These are phyloP conservation scores for Hapalemur alaotrensis DNA, from an alignment of 2,797 vertebrate species.

Conservation along the genomic window DNA sequence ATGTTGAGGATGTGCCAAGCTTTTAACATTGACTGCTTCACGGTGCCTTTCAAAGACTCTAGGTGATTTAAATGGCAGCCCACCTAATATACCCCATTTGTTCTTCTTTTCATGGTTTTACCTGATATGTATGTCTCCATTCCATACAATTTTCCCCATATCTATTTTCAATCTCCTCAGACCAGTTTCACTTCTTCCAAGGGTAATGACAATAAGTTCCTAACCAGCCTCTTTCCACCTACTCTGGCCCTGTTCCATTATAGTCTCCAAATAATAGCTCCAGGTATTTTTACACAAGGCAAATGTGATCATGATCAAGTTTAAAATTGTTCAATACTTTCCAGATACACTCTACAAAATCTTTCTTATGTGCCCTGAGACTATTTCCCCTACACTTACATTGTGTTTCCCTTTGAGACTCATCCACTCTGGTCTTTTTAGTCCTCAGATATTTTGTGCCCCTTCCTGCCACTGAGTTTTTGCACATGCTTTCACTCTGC, in stretches of 20 bases:
- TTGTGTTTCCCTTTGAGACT: background rate
- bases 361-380: background rate
- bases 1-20: background rate
- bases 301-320: background rate
- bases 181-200: background rate
- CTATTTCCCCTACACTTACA: background rate
- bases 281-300: background rate
- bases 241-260: background rate
- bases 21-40: background rate
- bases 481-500: rapidly evolving
- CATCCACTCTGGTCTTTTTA: background rate
- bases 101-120: background rate
- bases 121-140: background rate
- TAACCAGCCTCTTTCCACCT: background rate
- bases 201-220: background rate
- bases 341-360: background rate
- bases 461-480: background rate
- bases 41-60: background rate
- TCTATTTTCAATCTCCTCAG: background rate
- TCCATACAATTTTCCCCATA: background rate
- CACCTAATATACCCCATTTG: background rate
- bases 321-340: background rate
- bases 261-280: background rate
- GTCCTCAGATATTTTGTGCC: rapidly evolving
- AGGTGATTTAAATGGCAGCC: background rate